A percentile compares a stretch with the other conserved stretches of the same genome.
Evolutionary conservation across 92 coral and sea anemone species (phyloP).

Genomic region (Micromussa lordhowensis): DNA sequence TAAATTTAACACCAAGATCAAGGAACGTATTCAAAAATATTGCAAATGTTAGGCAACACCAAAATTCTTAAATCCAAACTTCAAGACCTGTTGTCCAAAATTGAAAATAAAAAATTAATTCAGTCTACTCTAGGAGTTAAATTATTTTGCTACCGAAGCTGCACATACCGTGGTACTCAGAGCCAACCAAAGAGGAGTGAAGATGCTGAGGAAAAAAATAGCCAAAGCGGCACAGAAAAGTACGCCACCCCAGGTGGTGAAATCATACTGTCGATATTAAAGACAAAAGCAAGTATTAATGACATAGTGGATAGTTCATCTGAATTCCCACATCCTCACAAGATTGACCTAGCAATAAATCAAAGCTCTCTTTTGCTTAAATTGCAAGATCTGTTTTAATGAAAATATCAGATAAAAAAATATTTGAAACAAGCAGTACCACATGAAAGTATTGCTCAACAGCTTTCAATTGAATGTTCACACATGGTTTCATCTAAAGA

Average conservation of each 20-base stretch:
- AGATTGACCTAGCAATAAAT: not conserved
- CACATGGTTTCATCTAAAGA: not conserved
- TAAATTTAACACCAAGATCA: not conserved
- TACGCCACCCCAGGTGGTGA: constrained; percentile 95
- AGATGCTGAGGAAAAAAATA: constrained; percentile 85
- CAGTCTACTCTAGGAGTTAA: not conserved
- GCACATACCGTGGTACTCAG: constrained; percentile 81
- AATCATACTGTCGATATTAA: constrained; percentile 78
- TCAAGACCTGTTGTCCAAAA: not conserved
- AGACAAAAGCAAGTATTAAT: not conserved
- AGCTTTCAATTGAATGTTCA: not conserved
- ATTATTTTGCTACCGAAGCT: not conserved
- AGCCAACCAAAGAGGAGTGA: constrained; percentile 86
- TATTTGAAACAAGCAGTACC: not conserved
- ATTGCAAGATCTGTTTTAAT: no score
- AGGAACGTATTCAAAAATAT: not conserved
- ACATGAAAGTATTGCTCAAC: not conserved
- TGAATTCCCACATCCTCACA: not conserved
- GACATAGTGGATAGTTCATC: not conserved
- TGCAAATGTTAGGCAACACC: not conserved
- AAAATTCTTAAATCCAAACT: not conserved
- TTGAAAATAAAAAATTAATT: no score
- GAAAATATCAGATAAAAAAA: no score
- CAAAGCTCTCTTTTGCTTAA: not conserved
- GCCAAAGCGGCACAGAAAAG: constrained; percentile 89